Evolutionary conservation across 2,888 invertebrate species (phyloP).

Genomic region (Laothoe populi): DNA sequence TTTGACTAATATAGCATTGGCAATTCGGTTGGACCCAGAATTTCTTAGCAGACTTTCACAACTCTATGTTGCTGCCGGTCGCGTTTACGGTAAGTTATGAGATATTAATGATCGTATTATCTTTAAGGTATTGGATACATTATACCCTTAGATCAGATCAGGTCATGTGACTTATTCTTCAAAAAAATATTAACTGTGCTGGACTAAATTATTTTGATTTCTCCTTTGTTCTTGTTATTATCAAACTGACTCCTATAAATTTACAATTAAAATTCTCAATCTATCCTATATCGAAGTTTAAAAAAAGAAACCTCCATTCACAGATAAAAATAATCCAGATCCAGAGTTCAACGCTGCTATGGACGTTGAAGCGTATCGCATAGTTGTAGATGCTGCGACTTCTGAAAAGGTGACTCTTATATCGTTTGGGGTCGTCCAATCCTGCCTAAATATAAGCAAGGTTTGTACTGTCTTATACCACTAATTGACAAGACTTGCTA

Average conservation of each 20-base stretch:
- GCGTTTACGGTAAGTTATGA: conserved; percentile 84
- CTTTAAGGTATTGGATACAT: too few relatives aligned
- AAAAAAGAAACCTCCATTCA: conserved; percentile 9
- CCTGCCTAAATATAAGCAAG: conserved; percentile 42
- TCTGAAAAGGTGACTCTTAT: conserved; percentile 56
- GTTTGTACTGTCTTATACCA: too few relatives aligned
- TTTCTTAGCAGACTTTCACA: conserved; percentile 87
- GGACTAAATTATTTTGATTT: too few relatives aligned
- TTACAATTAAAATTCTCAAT: too few relatives aligned
- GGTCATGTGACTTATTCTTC: neutral
- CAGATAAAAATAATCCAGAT: conserved; percentile 40
- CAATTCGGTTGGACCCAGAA: conserved; percentile 87
- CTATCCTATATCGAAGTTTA: neutral
- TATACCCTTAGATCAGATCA: too few relatives aligned
- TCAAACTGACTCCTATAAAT: too few relatives aligned
- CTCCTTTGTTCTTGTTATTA: too few relatives aligned
- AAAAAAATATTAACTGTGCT: neutral
- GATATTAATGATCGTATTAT: neutral
- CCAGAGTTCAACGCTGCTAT: conserved; percentile 61
- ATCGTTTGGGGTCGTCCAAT: conserved; percentile 52
- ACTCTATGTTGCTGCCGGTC: conserved; percentile 91
- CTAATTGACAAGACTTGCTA: too few relatives aligned
- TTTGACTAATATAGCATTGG: conserved; percentile 91
- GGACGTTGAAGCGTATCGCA: conserved; percentile 63
- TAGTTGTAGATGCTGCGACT: conserved; percentile 45